Evolutionary conservation across 2,113 vertebrate genomes (phyloP), one percentile per base, ranked within the genome.

Genomic region (Excalfactoria chinensis): DNA sequence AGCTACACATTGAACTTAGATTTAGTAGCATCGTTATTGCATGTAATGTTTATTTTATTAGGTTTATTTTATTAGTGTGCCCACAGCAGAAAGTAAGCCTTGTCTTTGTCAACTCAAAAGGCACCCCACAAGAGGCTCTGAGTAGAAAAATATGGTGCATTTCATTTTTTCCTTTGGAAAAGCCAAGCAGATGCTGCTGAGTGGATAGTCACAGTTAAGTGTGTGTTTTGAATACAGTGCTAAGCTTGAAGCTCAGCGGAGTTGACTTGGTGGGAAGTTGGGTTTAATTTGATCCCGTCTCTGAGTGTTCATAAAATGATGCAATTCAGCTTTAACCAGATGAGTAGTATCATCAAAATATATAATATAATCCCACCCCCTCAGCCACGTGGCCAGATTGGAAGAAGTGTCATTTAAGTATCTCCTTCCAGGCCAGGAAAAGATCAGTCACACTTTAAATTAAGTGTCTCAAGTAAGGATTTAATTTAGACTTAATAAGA

Each of bases 401-500:
- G 92, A 97, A 95, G 91, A 97, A 97, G 87, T 94, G 76, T 86
- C 92, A 85, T 86, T 95, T 96, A 95, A 73, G 64, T 95, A 94
- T 93, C 83, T 92, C 70, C 69, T 97, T 94, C 92, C 90, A 92
- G 93, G 95, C 94, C 94, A 96, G 90, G 93, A 95, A 97, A 97
- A 96, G 91, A 92, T 95, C 94, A 95, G 95, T 96, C 96, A 97
- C 95, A 97, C 94, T 97, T 97, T 96, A 97, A 97, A 97, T 97
- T 94, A 97, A 97, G 93, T 95, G 95, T 96, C 94, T 97, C 70
- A 82, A 97, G 89, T 82, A 97, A 97, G 96, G 97, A 97, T 97
- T 97, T 97, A 97, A 97, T 97, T 97, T 98, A 96, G 95, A 96
- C 84, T 92, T 96, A 97, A 97, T 96, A 97, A 97, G 97, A 97